Percentiles rank a stretch among this genome's conserved stretches.
Evolutionary conservation across 2,888 invertebrate genomes (phyloP).

Genomic region (Notodonta dromedarius): DNA sequence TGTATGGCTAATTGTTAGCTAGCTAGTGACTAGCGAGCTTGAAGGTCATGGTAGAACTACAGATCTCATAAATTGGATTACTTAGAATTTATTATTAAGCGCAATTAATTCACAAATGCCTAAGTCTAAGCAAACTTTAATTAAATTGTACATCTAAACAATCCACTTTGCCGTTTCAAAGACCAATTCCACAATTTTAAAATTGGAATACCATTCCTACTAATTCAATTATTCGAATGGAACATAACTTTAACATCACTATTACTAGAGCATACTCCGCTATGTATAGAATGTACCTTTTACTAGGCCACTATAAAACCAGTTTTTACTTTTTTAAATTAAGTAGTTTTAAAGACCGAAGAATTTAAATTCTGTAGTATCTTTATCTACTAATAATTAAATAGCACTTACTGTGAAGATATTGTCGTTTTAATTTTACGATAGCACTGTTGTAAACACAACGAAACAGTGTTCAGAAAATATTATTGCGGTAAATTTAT

Average conservation of each 20-base stretch:
- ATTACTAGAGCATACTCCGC: slow-evolving; percentile 8
- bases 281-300: slow-evolving; percentile 10
- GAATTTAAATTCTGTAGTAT: slow-evolving; percentile 26
- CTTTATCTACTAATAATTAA: slow-evolving; percentile 21
- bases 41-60: no score
- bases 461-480: no score
- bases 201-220: neutral
- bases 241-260: slow-evolving; percentile 25
- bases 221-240: neutral
- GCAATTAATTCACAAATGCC: no score
- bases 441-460: neutral
- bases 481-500: no score
- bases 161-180: no score
- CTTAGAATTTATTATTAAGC: no score
- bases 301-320: slow-evolving; percentile 23
- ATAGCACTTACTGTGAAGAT: slow-evolving; percentile 17
- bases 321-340: slow-evolving; percentile 16
- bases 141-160: no score
- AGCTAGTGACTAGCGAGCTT: no score
- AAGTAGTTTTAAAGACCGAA: slow-evolving; percentile 29
- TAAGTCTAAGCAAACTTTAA: no score
- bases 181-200: neutral
- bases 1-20: no score
- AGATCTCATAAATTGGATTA: no score
- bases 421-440: neutral